phyloP scores from a whole-genome alignment of 2,113 vertebrate species.

The Lophius piscatorius region DNA sequence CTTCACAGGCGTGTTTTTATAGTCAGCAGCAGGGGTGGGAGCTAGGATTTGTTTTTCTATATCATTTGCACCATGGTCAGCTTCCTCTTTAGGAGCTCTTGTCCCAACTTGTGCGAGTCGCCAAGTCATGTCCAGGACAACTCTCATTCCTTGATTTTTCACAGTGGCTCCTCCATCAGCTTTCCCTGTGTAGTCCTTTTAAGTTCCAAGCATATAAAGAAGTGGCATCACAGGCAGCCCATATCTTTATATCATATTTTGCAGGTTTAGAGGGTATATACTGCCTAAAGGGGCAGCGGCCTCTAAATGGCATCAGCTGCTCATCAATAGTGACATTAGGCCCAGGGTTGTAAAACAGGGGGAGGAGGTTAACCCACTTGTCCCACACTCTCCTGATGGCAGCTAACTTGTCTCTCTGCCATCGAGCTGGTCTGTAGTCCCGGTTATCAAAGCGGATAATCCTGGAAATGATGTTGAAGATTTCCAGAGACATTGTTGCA shows the following conservation, averaged over 20 bases:
- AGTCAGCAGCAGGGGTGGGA: too few species aligned
- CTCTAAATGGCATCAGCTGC: conserved; percentile 15
- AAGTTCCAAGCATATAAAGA: not conserved
- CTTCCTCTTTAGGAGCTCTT: conserved; percentile 6
- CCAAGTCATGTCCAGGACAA: not conserved
- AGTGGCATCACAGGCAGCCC: not conserved
- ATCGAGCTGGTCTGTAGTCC: conserved; percentile 1
- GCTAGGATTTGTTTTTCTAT: too few species aligned
- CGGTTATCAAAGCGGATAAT: not conserved
- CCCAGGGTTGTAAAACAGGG: conserved; percentile 12
- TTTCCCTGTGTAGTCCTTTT: not conserved
- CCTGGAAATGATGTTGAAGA: conserved; percentile 1
- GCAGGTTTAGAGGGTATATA: not conserved
- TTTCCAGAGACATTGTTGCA: conserved; percentile 12
- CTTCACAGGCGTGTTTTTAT: too few species aligned
- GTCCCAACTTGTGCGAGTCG: not conserved
- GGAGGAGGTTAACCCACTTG: not conserved
- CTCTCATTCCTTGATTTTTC: too few species aligned
- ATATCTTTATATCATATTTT: not conserved
- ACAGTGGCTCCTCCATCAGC: not conserved
- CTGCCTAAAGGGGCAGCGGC: not conserved
- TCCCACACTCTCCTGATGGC: conserved; percentile 7
- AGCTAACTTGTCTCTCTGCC: not conserved
- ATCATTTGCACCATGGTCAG: too few species aligned
- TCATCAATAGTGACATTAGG: conserved; percentile 10